These are phyloP conservation scores for Acrossocheilus wenchowensis DNA, from an alignment of 2,797 vertebrate species.

Conservation along the genomic window DNA sequence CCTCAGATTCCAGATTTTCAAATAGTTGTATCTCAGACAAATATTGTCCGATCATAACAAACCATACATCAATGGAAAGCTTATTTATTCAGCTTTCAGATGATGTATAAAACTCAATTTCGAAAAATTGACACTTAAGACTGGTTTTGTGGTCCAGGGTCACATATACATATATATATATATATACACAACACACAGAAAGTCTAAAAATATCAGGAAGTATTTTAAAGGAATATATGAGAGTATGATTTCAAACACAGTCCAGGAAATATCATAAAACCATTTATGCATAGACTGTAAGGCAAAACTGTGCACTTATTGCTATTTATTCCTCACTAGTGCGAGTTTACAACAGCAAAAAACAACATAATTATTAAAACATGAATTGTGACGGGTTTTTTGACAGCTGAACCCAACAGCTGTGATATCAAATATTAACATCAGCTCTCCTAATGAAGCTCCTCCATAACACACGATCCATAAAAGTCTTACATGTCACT, in stretches of 20 bases:
- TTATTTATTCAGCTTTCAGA: too few species aligned
- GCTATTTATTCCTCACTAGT: neutral
- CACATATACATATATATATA: too few species aligned
- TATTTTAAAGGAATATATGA: neutral
- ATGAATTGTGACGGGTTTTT: neutral
- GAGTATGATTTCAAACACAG: neutral
- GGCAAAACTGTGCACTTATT: neutral
- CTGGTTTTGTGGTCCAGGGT: too few species aligned
- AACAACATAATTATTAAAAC: neutral
- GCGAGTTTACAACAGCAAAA: neutral
- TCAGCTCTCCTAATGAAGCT: neutral
- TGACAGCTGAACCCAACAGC: neutral
- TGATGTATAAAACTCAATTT: too few species aligned
- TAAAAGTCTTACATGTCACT: neutral
- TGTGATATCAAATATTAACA: conserved; percentile 25
- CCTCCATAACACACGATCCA: neutral
- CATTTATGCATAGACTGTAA: neutral
- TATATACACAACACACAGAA: neutral
- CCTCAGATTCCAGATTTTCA: too few species aligned
- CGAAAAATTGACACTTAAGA: too few species aligned
- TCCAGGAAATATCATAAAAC: neutral
- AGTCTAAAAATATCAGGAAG: neutral
- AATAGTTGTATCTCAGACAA: too few species aligned
- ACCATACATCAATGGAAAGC: too few species aligned
- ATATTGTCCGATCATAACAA: too few species aligned